Evolutionary conservation across 2,113 vertebrate species (phyloP).

Genomic region (Micromys minutus): DNA sequence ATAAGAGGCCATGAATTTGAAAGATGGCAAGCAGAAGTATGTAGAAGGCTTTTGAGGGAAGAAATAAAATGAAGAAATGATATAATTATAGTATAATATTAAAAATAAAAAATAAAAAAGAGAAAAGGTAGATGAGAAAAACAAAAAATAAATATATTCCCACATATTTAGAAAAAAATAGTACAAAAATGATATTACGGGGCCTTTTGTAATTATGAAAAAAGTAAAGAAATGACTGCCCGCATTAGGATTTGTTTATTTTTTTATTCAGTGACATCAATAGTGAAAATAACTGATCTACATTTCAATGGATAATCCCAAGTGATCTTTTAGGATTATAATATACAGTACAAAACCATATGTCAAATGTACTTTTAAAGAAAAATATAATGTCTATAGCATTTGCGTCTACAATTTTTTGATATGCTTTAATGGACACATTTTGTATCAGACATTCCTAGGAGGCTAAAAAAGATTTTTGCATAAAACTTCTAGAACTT

Average conservation of each 20-base stretch:
- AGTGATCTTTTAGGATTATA: neutral
- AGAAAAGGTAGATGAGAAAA: neutral
- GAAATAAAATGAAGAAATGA: neutral
- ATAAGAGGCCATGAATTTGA: neutral
- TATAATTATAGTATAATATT: neutral
- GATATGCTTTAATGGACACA: neutral
- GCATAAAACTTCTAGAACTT: neutral
- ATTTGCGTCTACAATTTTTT: neutral
- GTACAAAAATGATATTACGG: neutral
- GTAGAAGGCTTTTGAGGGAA: neutral
- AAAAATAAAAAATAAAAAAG: neutral
- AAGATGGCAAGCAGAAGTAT: neutral
- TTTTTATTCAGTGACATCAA: neutral
- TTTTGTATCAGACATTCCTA: neutral
- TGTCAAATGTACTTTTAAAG: neutral
- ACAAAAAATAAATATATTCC: neutral
- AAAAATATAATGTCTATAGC: neutral
- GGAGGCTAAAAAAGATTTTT: neutral
- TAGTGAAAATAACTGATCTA: neutral
- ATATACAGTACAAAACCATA: neutral
- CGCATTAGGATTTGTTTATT: neutral
- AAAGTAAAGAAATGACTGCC: neutral
- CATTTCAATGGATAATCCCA: neutral
- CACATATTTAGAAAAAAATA: constrained; percentile 6
- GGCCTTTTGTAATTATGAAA: neutral